Percentiles rank a stretch among this genome's conserved stretches.
Evolutionary conservation across 2,888 invertebrate species (phyloP).

Genomic region (Melinopterus prodromus): DNA sequence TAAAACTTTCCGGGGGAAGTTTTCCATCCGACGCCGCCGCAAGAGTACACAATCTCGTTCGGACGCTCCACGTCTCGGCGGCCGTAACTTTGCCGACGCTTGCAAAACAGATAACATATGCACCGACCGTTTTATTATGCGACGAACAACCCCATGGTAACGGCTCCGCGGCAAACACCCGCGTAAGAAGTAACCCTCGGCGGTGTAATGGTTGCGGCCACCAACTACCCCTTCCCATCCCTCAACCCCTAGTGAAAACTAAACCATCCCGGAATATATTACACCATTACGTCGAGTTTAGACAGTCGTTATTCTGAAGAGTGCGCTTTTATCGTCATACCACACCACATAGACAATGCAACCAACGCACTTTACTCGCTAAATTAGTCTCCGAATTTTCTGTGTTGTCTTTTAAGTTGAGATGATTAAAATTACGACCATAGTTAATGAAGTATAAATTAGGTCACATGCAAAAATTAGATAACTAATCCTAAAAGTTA

Average conservation of each 20-base stretch:
- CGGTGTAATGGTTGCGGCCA: background rate
- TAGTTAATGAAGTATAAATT: too few species aligned
- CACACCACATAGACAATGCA: background rate
- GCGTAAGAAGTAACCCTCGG: background rate
- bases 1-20: background rate
- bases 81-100: background rate
- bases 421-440: background rate
- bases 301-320: background rate
- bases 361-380: background rate
- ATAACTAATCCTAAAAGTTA: too few species aligned
- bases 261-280: background rate
- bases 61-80: background rate
- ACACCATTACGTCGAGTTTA: conserved; percentile 4
- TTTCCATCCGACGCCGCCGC: background rate
- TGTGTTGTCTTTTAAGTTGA: background rate
- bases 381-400: background rate
- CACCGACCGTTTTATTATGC: conserved; percentile 4
- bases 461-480: too few species aligned
- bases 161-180: too few species aligned
- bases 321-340: background rate
- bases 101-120: background rate
- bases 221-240: background rate
- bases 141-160: background rate
- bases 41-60: background rate
- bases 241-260: background rate